These are phyloP conservation scores for Stigmatopora argus DNA, from an alignment of 2,113 vertebrate genomes.

Conservation along the genomic window DNA sequence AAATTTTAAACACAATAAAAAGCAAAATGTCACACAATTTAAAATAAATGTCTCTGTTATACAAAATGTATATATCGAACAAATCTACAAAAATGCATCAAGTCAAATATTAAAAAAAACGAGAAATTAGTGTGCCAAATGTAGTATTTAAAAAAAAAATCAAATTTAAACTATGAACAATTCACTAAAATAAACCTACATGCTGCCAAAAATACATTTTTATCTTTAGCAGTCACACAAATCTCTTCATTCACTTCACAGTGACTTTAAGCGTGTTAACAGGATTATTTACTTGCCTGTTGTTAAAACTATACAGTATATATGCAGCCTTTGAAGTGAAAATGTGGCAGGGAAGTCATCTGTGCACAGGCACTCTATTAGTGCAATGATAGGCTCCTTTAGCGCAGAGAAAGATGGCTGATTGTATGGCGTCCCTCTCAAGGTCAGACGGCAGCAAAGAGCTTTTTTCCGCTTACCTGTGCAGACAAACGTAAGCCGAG, in stretches of 20 bases:
- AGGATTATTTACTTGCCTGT: not conserved
- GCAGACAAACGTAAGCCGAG: slow-evolving; percentile 58
- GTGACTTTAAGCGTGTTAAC: not conserved
- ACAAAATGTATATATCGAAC: too few species aligned
- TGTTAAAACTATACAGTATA: not conserved
- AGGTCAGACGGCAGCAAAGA: slow-evolving; percentile 63
- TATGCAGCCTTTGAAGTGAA: slow-evolving; percentile 50
- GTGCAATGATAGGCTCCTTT: slow-evolving; percentile 60
- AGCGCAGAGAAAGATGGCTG: slow-evolving; percentile 46
- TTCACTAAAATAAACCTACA: too few species aligned
- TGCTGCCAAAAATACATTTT: too few species aligned
- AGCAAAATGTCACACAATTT: not conserved
- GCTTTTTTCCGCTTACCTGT: slow-evolving; percentile 68
- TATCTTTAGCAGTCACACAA: too few species aligned
- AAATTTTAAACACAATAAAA: not conserved
- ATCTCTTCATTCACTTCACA: not conserved
- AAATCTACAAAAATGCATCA: too few species aligned
- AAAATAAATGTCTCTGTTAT: too few species aligned
- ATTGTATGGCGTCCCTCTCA: slow-evolving; percentile 64
- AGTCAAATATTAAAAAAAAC: too few species aligned
- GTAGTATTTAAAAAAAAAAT: too few species aligned
- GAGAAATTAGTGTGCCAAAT: too few species aligned
- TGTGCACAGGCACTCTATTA: slow-evolving; percentile 56
- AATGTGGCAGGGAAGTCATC: slow-evolving; percentile 52
- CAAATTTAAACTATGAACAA: too few species aligned